A percentile compares a stretch with the other conserved stretches of the same genome.
Conservation (phyloP, 1,140 invertebrate species). For the Aleiodes sp. region DNA sequence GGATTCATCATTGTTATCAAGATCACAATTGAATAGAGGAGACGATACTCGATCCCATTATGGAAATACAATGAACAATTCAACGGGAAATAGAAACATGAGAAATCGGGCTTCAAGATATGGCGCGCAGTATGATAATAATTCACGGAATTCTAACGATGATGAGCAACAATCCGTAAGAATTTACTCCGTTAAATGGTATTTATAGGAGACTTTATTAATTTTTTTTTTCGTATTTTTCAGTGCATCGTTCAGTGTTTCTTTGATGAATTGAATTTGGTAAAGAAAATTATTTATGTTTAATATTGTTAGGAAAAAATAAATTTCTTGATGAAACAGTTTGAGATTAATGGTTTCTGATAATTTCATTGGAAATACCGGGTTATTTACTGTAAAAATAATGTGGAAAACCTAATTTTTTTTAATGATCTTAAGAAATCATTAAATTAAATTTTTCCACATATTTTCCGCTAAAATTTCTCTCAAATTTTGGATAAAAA, state of each 20-base stretch:
- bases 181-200: neutral
- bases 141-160: constrained; percentile 22
- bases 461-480: no score
- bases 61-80: neutral
- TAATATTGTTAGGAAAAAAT: neutral
- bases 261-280: constrained; percentile 60
- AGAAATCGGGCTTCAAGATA: constrained; percentile 22
- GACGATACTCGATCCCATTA: neutral
- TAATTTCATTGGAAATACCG: no score
- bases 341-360: neutral
- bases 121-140: neutral
- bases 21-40: neutral
- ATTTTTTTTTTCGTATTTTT: constrained; percentile 36
- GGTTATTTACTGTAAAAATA: no score
- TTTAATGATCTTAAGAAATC: no score
- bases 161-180: constrained; percentile 42
- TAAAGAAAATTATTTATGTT: constrained; percentile 27
- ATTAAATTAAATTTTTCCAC: no score
- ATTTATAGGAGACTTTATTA: neutral
- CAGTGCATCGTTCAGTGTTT: constrained; percentile 62
- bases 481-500: no score
- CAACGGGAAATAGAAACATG: constrained; percentile 32
- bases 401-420: no score
- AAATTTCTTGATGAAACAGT: neutral
- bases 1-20: neutral